These are phyloP conservation scores for Actenoides lindsayi DNA, from an alignment of 2,113 vertebrate species.

Conservation along the genomic window DNA sequence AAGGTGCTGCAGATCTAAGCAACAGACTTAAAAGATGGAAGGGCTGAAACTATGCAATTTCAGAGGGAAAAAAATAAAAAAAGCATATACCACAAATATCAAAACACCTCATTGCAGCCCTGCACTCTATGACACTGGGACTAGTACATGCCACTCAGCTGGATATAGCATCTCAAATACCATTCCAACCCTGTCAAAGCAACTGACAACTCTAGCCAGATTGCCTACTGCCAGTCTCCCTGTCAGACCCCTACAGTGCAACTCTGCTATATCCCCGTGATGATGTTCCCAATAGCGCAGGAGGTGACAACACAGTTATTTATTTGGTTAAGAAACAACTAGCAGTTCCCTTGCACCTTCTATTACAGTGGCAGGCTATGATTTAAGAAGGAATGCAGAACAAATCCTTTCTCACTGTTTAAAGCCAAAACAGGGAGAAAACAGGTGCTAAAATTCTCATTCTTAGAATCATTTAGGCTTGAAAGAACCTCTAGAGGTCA, in stretches of 20 bases:
- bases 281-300: fast-evolving
- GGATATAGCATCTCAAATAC: neutral
- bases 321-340: neutral
- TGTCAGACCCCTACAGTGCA: neutral
- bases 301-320: fast-evolving
- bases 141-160: fast-evolving
- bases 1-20: neutral
- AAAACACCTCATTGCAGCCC: neutral
- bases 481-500: neutral
- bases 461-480: neutral
- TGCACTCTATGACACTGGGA: neutral
- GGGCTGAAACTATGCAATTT: neutral
- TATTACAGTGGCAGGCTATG: neutral
- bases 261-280: too few relatives aligned
- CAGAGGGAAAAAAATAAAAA: neutral
- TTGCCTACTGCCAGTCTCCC: neutral
- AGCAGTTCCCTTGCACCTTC: neutral
- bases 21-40: neutral
- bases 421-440: neutral
- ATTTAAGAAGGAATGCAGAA: neutral
- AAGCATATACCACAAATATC: neutral
- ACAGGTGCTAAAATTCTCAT: fast-evolving
- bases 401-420: neutral
- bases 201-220: neutral
- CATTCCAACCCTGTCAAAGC: neutral